Evolutionary conservation across 2,113 vertebrate species (phyloP).

Genomic region (Crocuta crocuta): DNA sequence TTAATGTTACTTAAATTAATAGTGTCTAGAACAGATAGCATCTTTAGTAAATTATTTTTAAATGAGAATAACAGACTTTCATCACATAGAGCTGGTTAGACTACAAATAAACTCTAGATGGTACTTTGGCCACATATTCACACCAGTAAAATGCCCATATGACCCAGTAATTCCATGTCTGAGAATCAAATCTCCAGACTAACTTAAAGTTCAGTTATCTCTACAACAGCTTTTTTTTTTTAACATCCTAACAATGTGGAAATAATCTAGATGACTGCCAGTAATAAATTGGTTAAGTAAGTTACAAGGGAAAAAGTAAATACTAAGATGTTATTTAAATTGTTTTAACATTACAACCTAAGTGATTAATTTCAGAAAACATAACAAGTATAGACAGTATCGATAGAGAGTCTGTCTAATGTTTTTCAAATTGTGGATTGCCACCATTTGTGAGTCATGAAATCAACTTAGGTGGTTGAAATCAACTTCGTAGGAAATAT

Average conservation of each 20-base stretch:
- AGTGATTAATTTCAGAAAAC: not conserved
- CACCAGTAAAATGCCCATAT: not conserved
- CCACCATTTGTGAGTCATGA: not conserved
- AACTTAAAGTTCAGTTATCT: constrained; percentile 37
- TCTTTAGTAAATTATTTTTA: constrained; percentile 28
- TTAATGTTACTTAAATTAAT: not conserved
- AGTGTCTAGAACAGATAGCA: not conserved
- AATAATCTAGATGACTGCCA: not conserved
- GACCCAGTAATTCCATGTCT: not conserved
- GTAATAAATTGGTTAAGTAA: not conserved
- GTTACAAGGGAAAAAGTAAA: not conserved
- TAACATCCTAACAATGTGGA: not conserved
- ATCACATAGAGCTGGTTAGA: not conserved
- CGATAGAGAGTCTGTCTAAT: not conserved
- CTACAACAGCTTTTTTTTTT: not conserved
- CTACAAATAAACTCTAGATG: not conserved
- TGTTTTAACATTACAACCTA: not conserved
- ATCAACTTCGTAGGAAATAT: not conserved
- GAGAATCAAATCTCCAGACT: constrained; percentile 30
- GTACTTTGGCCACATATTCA: not conserved
- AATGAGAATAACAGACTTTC: not conserved
- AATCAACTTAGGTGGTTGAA: not conserved
- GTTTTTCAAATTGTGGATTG: not conserved
- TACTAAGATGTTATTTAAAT: not conserved
- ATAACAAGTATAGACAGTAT: not conserved